phyloP scores from a whole-genome alignment of 2,888 invertebrate species.

The Drosophila kambysellisi region DNA sequence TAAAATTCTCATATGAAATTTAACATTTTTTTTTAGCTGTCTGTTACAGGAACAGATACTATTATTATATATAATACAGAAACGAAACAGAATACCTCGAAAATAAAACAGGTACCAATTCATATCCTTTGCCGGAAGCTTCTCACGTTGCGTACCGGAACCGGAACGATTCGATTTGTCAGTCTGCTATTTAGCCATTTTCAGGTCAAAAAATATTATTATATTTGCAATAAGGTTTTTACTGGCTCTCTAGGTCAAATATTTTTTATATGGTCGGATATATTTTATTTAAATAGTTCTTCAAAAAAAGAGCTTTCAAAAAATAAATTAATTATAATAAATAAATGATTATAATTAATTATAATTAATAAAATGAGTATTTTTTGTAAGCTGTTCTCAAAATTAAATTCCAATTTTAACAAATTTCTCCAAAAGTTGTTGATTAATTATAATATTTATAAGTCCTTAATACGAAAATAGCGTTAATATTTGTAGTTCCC shows the following conservation, averaged over 20 bases:
- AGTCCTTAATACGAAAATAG: too few species aligned
- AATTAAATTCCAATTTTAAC: background rate
- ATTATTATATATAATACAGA: background rate
- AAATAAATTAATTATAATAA: background rate
- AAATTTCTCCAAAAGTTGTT: background rate
- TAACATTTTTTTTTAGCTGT: background rate
- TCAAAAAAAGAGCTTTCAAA: background rate
- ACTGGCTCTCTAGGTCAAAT: background rate
- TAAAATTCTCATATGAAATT: background rate
- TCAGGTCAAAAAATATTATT: too few species aligned
- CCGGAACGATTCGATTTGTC: background rate
- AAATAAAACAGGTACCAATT: background rate
- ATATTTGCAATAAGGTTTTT: background rate
- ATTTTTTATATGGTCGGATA: too few species aligned
- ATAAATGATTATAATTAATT: background rate
- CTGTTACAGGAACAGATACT: background rate
- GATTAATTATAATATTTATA: background rate
- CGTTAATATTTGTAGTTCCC: background rate
- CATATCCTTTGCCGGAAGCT: background rate
- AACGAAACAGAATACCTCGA: background rate
- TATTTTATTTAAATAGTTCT: too few species aligned
- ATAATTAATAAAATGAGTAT: background rate
- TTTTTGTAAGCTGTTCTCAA: background rate
- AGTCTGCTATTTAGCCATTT: background rate
- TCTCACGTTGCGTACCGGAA: background rate